Evolutionary conservation across 2,797 vertebrate genomes (phyloP), one percentile per base, ranked within the genome.

Genomic region (Pelodytes ibericus): DNA sequence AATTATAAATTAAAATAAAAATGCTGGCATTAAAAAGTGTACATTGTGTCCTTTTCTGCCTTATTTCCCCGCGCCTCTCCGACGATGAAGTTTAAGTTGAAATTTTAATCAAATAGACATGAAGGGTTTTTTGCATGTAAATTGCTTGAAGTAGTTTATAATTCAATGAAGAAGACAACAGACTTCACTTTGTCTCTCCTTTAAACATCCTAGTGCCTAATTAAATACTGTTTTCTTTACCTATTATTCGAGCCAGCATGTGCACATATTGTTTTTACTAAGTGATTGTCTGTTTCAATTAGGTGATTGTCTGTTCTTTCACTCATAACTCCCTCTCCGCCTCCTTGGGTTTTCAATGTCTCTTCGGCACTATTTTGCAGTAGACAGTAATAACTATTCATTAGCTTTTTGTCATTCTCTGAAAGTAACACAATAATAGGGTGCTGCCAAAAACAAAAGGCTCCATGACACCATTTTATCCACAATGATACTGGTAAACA

Each of bases 251-350:
- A 79, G 77, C 71, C 71, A 74, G 77, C 70, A 63, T 79, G 74
- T 71, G 77, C 77, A 79, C 77, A 79, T 74, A 79, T 79, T 79
- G 77, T 79, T 66, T 79, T 72, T 79, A 74, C 77, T 79, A 79
- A 79, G 77, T 79, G 77, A 79, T 69, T 79, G 77, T 79, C 77
- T 79, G 63, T 79, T 79, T 74, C 77, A 79, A 79, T 79, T 79
- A 79, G 77, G 77, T 73, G 77, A 79, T 74, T 79, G 77, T 79
- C 77, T 79, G 62, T 56, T 62, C 71, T 44, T 63, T 74, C 71
- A 62, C 25, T 79, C 71, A 69, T 33, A 69, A 57, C 58, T 79
- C 77, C 63, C 58, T 63, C 41, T 73, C 25, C 70, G 39, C 61
- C 61, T 30, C n/a, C 71, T 58, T 39, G 36, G 27, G 36, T 57